phyloP scores from a whole-genome alignment of 2,888 invertebrate species.

The Amaurobius ferox region DNA sequence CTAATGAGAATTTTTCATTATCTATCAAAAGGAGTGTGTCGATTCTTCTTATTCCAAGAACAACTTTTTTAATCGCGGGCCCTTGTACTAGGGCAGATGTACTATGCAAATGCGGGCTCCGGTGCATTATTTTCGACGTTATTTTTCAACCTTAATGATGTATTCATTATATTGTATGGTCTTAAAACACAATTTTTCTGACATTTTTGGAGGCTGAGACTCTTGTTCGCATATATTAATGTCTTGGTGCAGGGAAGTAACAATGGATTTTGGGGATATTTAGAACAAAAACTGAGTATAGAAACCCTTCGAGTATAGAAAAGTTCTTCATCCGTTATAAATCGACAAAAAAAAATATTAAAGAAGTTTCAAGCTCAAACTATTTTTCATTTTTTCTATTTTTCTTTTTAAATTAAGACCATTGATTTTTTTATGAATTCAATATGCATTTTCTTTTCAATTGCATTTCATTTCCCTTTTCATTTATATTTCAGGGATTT shows the following conservation, averaged over 20 bases:
- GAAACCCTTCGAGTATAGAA: no score
- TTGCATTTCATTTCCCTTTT: no score
- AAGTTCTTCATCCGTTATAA: no score
- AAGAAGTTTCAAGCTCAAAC: no score
- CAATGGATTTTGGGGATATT: not conserved
- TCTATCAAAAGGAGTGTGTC: conserved; percentile 57
- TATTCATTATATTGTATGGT: conserved; percentile 18
- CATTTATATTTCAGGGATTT: no score
- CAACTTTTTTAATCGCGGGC: conserved; percentile 50
- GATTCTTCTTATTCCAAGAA: not conserved
- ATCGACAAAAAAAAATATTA: no score
- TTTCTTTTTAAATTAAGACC: no score
- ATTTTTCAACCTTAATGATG: conserved; percentile 19
- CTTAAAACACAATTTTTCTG: conserved; percentile 12
- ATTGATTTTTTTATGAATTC: no score
- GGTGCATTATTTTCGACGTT: conserved; percentile 7
- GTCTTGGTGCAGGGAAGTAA: not conserved
- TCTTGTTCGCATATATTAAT: not conserved
- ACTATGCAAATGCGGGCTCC: conserved; percentile 21
- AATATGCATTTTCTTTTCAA: no score
- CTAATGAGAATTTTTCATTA: conserved; percentile 71
- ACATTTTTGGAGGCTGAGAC: not conserved
- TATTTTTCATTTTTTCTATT: no score
- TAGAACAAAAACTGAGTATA: not conserved
- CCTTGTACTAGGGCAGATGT: conserved; percentile 7